Base-by-base conservation (phyloP, 2,888 invertebrate species). In the Margaritifera margaritifera region DNA sequence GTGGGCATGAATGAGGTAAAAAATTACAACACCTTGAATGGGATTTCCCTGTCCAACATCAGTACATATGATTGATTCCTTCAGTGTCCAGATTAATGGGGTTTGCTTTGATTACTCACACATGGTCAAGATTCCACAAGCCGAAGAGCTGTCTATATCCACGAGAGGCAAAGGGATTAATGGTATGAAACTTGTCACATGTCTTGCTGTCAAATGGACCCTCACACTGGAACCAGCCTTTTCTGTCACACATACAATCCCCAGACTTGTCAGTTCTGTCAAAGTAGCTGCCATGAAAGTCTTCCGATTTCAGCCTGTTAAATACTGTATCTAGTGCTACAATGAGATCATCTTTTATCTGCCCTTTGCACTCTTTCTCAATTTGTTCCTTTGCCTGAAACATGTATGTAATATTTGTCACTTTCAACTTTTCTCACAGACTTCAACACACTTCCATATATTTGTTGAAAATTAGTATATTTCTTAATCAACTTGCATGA, bases 201-300 rank as follows among this genome's bases (percentile, higher is more conserved):
- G 64, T 51, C 6, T 79, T 72, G 54, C 74, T 69, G 68, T 87
- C 84, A 59, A 79, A 89, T 22, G 83, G 81, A 4, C 89, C 89
- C 66, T 88, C 80, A 71, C 89, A 89, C 59, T 73, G 69, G 70
- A 89, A 89, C 83, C 85, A 81, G n/a, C 89, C 89, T 20, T 82
- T 74, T 6, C 77, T 78, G 71, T 88, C 86, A 80, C 89, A 89
- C 22, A 88, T 72, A 18, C 64, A 55, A 42, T 81, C 78, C 42
- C 71, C 70, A 6, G 80, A 60, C 18, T 71, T 68, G 4, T 82
- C 81, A 1, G 70, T 75, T 1, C 86, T 70, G 62, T 85, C 85
- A 71, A 86, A 86, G 68, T 84, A 85, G 18, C 74, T 69, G 20
- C 81, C 79, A 57, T 86, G 83, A 62, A 79, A 84, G 62, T 82